These are phyloP conservation scores for Cylindroiulus punctatus DNA, from an alignment of 2,888 invertebrate genomes.

Conservation along the genomic window DNA sequence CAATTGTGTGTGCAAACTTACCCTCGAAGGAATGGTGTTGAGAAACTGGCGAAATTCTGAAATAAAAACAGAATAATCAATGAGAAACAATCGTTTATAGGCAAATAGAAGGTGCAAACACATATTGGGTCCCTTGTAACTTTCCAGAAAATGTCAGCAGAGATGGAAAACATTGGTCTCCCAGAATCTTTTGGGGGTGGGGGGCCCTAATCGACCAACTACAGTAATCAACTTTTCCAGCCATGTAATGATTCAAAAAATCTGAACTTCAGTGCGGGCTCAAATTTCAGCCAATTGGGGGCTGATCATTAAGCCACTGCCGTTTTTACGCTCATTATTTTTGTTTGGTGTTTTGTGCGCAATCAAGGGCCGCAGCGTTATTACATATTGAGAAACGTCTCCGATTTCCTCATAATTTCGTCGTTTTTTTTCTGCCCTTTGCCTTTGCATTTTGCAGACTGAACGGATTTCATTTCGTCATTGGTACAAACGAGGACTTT, in stretches of 20 bases:
- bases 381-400: constrained; percentile 40
- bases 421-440: neutral
- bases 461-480: neutral
- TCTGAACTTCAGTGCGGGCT: constrained; percentile 13
- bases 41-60: neutral
- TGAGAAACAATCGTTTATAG: neutral
- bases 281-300: constrained; percentile 39
- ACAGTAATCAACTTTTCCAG: constrained; percentile 14
- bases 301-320: constrained; percentile 35
- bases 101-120: too few relatives aligned
- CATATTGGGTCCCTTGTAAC: neutral
- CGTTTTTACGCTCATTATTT: constrained; percentile 47
- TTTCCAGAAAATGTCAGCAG: neutral
- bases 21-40: neutral
- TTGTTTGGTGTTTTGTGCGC: constrained; percentile 45
- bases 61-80: neutral
- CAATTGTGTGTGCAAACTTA: neutral
- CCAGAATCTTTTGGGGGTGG: neutral
- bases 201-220: neutral
- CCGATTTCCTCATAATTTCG: constrained; percentile 18
- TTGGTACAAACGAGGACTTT: neutral
- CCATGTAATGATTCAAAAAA: constrained; percentile 38
- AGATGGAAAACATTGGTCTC: too few relatives aligned
- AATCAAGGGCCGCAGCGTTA: constrained; percentile 28
- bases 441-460: constrained; percentile 27